Evolutionary conservation across 2,888 invertebrate species (phyloP), one percentile per base, ranked within the genome.

Genomic region (Dryobotodes eremita): DNA sequence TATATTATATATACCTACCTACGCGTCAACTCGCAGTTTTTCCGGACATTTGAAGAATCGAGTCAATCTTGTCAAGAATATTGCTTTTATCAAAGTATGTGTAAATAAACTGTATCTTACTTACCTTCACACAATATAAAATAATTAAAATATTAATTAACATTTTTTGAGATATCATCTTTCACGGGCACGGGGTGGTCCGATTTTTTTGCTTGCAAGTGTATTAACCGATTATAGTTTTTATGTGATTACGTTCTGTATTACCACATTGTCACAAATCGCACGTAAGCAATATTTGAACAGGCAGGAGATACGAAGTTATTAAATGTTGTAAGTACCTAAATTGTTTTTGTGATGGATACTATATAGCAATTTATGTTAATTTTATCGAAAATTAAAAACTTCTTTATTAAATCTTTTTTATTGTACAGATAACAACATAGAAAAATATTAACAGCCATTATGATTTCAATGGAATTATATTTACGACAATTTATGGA

Each of bases 371-470:
- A 72, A 76, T 74, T 72, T 59, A 64, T 77, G 69, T 69, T 68
- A 36, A 59, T 57, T 78, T 50, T 78, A 53, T 55, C 23, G 20
- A 46, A 71, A 71, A 74, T 64, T 68, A 75, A 81, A 23, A 77
- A 53, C 50, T 61, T 61, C 13, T 73, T 64, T 53, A 66, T 36
- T 70, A 73, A 62, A 75, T 68, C 31, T 75, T 72, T 76, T 84
- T 85, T 87, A 85, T 71, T 86, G 13, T 77, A 57, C 73, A 65
- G 0, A 50, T 57, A 82, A 86, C 76, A 86, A 55, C 68, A 80
- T 87, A 83, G 17, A 86, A 86, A 85, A 80, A 86, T 77, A 85
- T 79, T 85, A 87, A 85, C 74, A 82, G 65, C 61, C 71, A 73
- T 86, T 76, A 76, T 17, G 23, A 59, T 80, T 69, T 78, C 36